Evolutionary conservation across 2,888 invertebrate genomes (phyloP).

Genomic region (Brachyptera putata): DNA sequence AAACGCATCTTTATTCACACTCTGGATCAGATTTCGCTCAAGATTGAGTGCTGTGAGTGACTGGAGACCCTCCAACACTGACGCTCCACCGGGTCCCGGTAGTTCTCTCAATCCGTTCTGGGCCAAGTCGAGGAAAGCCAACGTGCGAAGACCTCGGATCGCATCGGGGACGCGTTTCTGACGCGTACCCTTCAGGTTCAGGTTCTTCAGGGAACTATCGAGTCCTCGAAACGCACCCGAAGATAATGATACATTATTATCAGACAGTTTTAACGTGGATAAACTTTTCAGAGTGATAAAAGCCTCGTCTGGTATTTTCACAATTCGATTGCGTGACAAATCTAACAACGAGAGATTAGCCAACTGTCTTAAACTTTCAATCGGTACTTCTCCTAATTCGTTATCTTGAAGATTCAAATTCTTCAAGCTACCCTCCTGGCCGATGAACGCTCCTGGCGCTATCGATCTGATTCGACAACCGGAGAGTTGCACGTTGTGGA

Average conservation of each 20-base stretch:
- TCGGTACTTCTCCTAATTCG: slow-evolving; percentile 72
- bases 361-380: slow-evolving; percentile 62
- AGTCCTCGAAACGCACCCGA: slow-evolving; percentile 70
- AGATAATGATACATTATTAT: slow-evolving; percentile 76
- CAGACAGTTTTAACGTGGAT: slow-evolving; percentile 78
- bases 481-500: slow-evolving; percentile 80
- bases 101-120: slow-evolving; percentile 81
- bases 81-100: slow-evolving; percentile 63
- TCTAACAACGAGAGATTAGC: slow-evolving; percentile 73
- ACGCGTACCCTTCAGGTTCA: slow-evolving; percentile 82
- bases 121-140: slow-evolving; percentile 86
- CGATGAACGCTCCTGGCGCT: slow-evolving; percentile 70
- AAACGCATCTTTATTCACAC: slow-evolving; percentile 71
- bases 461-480: slow-evolving; percentile 72
- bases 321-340: slow-evolving; percentile 76
- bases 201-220: slow-evolving; percentile 76
- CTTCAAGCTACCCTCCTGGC: slow-evolving; percentile 73
- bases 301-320: slow-evolving; percentile 65
- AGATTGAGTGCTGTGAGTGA: slow-evolving; percentile 82
- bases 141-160: slow-evolving; percentile 66
- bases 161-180: slow-evolving; percentile 77
- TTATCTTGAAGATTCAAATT: slow-evolving; percentile 81
- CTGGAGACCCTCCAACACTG: slow-evolving; percentile 71
- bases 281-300: slow-evolving; percentile 68
- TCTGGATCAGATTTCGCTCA: slow-evolving; percentile 81